phyloP scores from a whole-genome alignment of 2,113 vertebrate species.

The Oryzias javanicus region DNA sequence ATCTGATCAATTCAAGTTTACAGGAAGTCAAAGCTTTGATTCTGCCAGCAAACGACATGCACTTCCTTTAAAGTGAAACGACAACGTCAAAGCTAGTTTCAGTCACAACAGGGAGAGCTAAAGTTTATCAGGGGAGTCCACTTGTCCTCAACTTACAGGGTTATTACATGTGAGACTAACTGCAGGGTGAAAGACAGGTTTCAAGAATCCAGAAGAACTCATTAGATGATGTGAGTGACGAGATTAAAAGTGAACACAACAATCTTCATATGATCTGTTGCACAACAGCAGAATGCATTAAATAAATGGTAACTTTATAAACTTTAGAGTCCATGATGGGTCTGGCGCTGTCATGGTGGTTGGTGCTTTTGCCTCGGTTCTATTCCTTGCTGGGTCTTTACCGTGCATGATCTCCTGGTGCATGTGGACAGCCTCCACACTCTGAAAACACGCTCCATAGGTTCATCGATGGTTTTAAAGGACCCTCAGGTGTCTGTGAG shows the following conservation, averaged over 20 bases:
- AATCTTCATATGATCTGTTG: slow-evolving; percentile 1
- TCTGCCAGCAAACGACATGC: neutral
- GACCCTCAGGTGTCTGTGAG: too few relatives aligned
- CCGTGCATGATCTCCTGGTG: too few relatives aligned
- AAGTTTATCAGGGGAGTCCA: slow-evolving; percentile 35
- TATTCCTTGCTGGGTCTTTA: too few relatives aligned
- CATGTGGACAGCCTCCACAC: too few relatives aligned
- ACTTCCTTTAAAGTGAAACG: slow-evolving; percentile 25
- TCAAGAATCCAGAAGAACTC: slow-evolving; percentile 40
- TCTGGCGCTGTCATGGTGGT: too few relatives aligned
- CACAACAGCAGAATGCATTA: too few relatives aligned
- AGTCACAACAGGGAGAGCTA: slow-evolving; percentile 36
- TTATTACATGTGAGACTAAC: slow-evolving; percentile 49
- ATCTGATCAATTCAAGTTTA: too few relatives aligned
- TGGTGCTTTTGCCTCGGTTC: too few relatives aligned
- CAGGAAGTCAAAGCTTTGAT: neutral
- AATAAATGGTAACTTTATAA: too few relatives aligned
- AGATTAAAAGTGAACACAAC: slow-evolving; percentile 27
- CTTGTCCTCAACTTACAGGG: slow-evolving; percentile 45
- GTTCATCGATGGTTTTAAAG: too few relatives aligned
- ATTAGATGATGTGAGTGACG: slow-evolving; percentile 39
- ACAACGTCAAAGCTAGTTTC: slow-evolving; percentile 20
- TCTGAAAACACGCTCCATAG: too few relatives aligned
- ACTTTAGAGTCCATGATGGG: too few relatives aligned
- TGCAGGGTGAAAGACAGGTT: slow-evolving; percentile 52